Base-by-base conservation (phyloP, 2,797 vertebrate species). In the Caiman crocodilus region DNA sequence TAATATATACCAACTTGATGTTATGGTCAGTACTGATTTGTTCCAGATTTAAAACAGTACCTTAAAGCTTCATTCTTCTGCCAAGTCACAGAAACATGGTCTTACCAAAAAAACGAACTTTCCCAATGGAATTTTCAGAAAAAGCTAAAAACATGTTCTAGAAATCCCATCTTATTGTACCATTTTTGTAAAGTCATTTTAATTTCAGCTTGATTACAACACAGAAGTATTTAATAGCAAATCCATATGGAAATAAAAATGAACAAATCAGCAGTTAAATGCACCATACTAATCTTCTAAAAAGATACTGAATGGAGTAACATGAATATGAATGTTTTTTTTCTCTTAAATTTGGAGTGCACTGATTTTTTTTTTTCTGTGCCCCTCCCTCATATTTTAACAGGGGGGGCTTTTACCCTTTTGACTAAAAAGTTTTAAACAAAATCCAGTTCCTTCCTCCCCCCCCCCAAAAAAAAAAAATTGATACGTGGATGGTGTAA, bases 171-270 rank as follows among this genome's bases (percentile, higher is more conserved):
- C 18, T 79, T 79, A 18, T 30, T 59, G 15, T 35, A 12, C 20
- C 13, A 8, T 63, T 26, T 26, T 67, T 84, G 56, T 3, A 85
- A 91, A 88, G 26, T 20, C 12, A 0, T 77, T 20, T 13, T 57
- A 12, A 76, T 58, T 76, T 76, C 55, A 25, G 63, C 81, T 35
- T 89, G 59, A 2, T 63, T n/a, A 76, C 1, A 5, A 6, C 3
- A 4, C 82, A 89, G 6, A 58, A n/a, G 1, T 85, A 60, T 18
- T 78, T 89, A 21, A 28, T 78, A 79, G 64, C 82, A 83, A 80
- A 58, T 60, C 5, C 16, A 73, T 4, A 12, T 64, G 90, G 64
- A 78, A 90, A 89, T 86, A 65, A 85, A 92, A 92, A 61, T 6
- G 23, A 11, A 3, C 26, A 73, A 5, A 73, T 84, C 78, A 42